These are phyloP conservation scores for Escarpia spicata DNA, from an alignment of 2,888 invertebrate genomes.

Conservation along the genomic window DNA sequence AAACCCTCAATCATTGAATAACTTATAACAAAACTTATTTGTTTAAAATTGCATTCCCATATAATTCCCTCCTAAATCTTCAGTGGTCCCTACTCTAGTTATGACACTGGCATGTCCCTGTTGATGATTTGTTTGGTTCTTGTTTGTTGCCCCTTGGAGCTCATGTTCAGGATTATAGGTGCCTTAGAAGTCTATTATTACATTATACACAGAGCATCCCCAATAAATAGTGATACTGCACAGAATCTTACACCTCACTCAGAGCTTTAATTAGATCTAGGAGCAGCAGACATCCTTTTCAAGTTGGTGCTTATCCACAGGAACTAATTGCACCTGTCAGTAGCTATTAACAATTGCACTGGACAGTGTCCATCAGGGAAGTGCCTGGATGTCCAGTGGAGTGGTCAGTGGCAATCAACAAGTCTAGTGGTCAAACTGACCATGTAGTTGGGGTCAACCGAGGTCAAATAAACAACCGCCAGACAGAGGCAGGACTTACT, in stretches of 20 bases:
- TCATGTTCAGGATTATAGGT: no score
- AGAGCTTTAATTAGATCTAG: not conserved
- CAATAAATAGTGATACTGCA: not conserved
- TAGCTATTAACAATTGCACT: not conserved
- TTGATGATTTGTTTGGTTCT: no score
- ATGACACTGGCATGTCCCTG: no score
- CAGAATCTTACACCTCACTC: not conserved
- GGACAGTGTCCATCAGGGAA: not conserved
- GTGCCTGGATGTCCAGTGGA: not conserved
- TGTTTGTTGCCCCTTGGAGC: no score
- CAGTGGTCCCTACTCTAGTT: no score
- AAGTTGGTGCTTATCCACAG: not conserved
- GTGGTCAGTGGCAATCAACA: not conserved
- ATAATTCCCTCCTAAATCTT: no score
- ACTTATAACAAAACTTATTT: no score
- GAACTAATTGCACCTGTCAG: not conserved
- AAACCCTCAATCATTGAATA: no score
- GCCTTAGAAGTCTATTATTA: not conserved
- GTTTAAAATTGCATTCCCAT: no score
- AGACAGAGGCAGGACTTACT: not conserved
- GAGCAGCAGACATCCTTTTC: not conserved
- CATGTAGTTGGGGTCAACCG: not conserved
- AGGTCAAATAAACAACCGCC: not conserved
- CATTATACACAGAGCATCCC: not conserved
- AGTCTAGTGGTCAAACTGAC: not conserved